Evolutionary conservation across 2,888 invertebrate genomes (phyloP).

Genomic region (Saturnia japonica): DNA sequence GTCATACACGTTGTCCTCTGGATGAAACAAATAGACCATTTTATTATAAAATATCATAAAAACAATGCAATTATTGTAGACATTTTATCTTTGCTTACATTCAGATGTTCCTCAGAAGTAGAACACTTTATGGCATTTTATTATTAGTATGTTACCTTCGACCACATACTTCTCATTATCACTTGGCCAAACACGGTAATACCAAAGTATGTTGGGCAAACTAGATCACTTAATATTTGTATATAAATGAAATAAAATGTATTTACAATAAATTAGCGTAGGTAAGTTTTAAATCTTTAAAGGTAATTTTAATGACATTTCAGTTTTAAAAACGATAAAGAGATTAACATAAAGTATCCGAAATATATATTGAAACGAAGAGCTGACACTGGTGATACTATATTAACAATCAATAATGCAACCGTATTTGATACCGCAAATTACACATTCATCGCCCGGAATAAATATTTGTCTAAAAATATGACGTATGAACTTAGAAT

Average conservation of each 20-base stretch:
- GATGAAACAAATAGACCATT: no score
- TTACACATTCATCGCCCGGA: slow-evolving; percentile 57
- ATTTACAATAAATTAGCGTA: not conserved
- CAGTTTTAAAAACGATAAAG: slow-evolving; percentile 41
- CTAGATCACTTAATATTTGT: not conserved
- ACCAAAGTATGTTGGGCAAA: not conserved
- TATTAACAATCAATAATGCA: not conserved
- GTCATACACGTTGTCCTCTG: no score
- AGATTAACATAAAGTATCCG: slow-evolving; percentile 27
- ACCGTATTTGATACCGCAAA: slow-evolving; percentile 53
- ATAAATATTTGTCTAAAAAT: slow-evolving; percentile 38
- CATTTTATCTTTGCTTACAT: no score
- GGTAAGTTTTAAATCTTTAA: not conserved
- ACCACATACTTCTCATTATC: no score
- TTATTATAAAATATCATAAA: no score
- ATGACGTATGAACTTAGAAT: slow-evolving; percentile 45
- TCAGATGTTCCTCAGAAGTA: no score
- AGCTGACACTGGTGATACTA: not conserved
- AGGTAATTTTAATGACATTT: slow-evolving; percentile 21
- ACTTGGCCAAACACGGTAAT: no score
- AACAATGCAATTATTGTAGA: no score
- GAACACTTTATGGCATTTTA: no score
- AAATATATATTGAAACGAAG: slow-evolving; percentile 11
- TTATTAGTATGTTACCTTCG: no score
- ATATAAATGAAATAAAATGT: not conserved